Conservation (phyloP, 2,797 vertebrate genomes). For the Champsocephalus esox region DNA sequence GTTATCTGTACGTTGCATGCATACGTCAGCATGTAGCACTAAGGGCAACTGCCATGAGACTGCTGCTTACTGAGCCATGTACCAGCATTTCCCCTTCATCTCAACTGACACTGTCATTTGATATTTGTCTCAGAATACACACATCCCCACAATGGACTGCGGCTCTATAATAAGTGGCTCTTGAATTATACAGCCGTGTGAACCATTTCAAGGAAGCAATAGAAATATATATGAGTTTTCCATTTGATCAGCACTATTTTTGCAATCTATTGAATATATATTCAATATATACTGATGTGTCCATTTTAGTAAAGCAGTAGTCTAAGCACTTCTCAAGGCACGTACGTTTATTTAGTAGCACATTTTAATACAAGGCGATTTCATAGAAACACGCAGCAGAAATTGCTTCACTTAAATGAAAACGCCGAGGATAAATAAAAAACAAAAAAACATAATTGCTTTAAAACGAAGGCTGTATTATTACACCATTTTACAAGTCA, state of each 20-base stretch:
- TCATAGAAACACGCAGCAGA: too few species aligned
- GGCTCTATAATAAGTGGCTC: conserved; percentile 25
- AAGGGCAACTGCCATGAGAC: conserved; percentile 38
- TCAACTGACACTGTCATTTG: conserved; percentile 45
- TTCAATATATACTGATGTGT: too few species aligned
- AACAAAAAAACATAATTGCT: too few species aligned
- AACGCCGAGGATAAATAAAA: too few species aligned
- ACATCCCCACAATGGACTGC: conserved; percentile 13
- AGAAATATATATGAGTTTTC: conserved; percentile 13
- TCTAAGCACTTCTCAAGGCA: not conserved
- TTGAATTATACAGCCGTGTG: conserved; percentile 42
- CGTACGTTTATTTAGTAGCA: too few species aligned
- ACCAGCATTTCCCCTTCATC: conserved; percentile 42
- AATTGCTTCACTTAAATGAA: too few species aligned
- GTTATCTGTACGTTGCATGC: conserved; percentile 44
- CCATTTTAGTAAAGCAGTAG: not conserved
- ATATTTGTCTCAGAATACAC: conserved; percentile 46
- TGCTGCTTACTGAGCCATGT: conserved; percentile 34
- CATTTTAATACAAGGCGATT: too few species aligned
- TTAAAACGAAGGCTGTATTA: too few species aligned
- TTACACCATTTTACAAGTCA: too few species aligned
- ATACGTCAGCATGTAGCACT: conserved; percentile 37
- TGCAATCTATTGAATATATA: not conserved
- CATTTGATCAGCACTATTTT: conserved; percentile 8
- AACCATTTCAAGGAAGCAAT: conserved; percentile 13